Base-by-base conservation (phyloP, 2,888 invertebrate species). In the Lasiommata megera region DNA sequence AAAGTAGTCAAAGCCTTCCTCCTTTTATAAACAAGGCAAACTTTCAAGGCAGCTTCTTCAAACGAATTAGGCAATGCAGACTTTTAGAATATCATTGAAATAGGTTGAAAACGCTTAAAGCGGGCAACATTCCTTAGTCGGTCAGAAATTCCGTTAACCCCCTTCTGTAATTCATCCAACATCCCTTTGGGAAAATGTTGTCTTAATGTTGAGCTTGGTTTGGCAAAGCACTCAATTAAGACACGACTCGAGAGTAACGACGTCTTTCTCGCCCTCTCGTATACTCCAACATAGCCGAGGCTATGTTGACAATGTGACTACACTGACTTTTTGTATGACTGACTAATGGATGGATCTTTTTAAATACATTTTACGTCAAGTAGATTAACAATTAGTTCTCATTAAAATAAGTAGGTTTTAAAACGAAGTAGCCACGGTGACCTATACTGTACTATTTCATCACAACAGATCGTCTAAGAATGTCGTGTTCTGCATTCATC, bases 121-220 rank as follows among this genome's bases (percentile, higher is more conserved):
- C 28, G 52, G 47, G 44, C 29, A 44, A 44, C 29, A 44, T 44
- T 44, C 9, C 44, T 14, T 9, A 29, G 14, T 29, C 28, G 12
- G 29, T 14, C 14, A 29, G 29, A 14, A 44, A 31, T 29, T 44
- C 14, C 29, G 14, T 29, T 3, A 29, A 9, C 28, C 43, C 29
- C 44, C 29, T 29, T 29, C 44, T 14, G 16, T 29, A 14, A 44
- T 29, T 44, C 29, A 44, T 44, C 44, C 29, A 29, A 16, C 44
- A 44, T 44, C 16, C 29, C 29, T 29, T 44, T 44, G 29, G 44
- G 29, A 29, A 44, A 14, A 44, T 29, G 28, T 43, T 44, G 29
- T 44, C 44, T 44, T 44, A 29, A 44, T 31, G 9, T 44, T 44
- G 44, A 5, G 44, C 29, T 44, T 44, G 16, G 12, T 29, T 29